Base-by-base conservation (phyloP, 2,888 invertebrate genomes). In the Orchesella flavescens region DNA sequence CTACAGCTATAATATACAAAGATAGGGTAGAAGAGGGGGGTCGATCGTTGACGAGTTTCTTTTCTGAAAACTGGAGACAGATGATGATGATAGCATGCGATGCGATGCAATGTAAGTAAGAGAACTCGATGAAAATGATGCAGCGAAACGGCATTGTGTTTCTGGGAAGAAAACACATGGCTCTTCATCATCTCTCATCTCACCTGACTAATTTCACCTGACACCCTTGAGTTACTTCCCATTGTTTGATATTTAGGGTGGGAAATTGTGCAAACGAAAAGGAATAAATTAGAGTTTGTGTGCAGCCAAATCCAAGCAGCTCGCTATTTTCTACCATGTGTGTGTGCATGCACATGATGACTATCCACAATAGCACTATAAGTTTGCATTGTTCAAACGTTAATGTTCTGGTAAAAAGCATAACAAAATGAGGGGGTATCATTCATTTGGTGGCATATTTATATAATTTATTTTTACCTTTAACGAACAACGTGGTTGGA, bases 161-260 rank as follows among this genome's bases (percentile, higher is more conserved):
- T 34, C 55, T 44, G 55, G 34, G 61, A 69, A 69, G 46, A 69
- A 69, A 78, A 78, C 69, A 78, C 69, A 69, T 69, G 69, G 69
- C 61, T 69, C 24, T 78, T 78, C 77, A 61, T 78, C 77, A 61
- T 78, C 77, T 53, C 61, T 63, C 49, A 69, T 69, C 77, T 61
- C 77, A 78, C 61, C 69, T 78, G 77, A 77, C 77, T 77, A 77
- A 77, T 77, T 77, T 77, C 69, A 76, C 69, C 59, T 77, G 77
- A 78, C 77, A 78, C 77, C 77, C 77, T 78, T 78, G 77, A 78
- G 77, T 78, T 78, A 78, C 77, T 78, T 78, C 77, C 69, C 69
- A 78, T 78, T 78, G 77, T 78, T 69, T 63, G 77, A 46, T 69
- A 78, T 78, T 78, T 78, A 78, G 77, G 77, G 77, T 78, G 77